Base-by-base conservation (phyloP, 1,140 invertebrate species). In the Ceratosolen solmsi region DNA sequence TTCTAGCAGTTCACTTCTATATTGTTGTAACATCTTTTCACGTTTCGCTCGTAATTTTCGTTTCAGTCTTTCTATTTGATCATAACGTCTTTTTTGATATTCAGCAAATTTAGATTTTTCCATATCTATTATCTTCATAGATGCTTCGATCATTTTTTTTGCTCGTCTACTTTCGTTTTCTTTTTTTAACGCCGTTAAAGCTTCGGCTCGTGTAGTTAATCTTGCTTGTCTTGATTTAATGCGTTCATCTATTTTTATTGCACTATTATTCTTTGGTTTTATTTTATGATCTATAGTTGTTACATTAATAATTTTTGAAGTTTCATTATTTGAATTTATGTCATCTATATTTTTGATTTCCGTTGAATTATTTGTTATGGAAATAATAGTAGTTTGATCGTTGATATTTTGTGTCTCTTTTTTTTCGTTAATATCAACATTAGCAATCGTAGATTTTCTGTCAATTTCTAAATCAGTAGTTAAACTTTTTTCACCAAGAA, bases 31-130 rank as follows among this genome's bases (percentile, higher is more conserved):
- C 1, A 86, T 54, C 60, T 84, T 80, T 0, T 84, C 77, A 11
- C 79, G 80, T 74, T 73, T 89, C 0, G 58, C 65, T 33, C 82
- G 65, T n/a, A 89, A 46, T 72, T 82, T 87, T 38, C 84, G 49
- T 25, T 54, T 85, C 9, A 86, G 25, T 5, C 83, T 85, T 3
- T 82, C 51, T 9, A 86, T 51, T 46, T 84, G 84, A n/a, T 87
- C 75, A 0, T 25, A 13, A 11, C 81, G 84, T 77, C 74, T 87
- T 20, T 36, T 82, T 15, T 77, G 73, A 17, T 77, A 51, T n/a
- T 84, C 75, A 2, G 78, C 20, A 49, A 80, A 68, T 78, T 75
- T 86, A 2, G 17, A 65, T 20, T 54, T 63, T 36, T 73, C 83
- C 2, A 2, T 65, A 9, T 65, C 71, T n/a, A 83, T 20, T 13